Evolutionary conservation across 2,888 invertebrate genomes (phyloP).

Genomic region (Drosophila nigricruria): DNA sequence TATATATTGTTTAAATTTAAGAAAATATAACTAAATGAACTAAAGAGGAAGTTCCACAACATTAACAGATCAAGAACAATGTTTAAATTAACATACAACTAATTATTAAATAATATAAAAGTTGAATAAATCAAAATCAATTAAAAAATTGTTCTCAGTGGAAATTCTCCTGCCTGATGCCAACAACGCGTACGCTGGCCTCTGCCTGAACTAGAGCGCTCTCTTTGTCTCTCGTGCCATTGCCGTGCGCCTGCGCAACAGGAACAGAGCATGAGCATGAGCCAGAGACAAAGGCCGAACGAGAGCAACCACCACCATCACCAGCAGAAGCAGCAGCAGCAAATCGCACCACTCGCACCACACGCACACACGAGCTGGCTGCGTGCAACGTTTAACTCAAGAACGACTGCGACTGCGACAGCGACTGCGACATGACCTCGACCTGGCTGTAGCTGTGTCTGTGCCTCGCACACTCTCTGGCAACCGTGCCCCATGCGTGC

Average conservation of each 20-base stretch:
- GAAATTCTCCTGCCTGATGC: constrained; percentile 23
- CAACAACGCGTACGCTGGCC: constrained; percentile 41
- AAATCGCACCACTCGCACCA: constrained; percentile 21
- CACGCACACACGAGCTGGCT: constrained; percentile 63
- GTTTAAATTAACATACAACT: not conserved
- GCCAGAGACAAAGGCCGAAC: constrained; percentile 48
- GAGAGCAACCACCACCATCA: constrained; percentile 64
- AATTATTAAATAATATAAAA: too few relatives aligned
- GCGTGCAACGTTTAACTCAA: constrained; percentile 51
- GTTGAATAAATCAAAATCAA: too few relatives aligned
- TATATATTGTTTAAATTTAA: not conserved
- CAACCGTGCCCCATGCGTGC: constrained; percentile 78
- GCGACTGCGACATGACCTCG: constrained; percentile 70
- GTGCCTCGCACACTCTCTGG: constrained; percentile 65
- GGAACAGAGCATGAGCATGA: constrained; percentile 34
- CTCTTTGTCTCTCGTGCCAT: constrained; percentile 63
- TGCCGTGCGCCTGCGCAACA: constrained; percentile 70
- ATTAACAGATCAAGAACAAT: not conserved
- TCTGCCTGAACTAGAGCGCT: constrained; percentile 24
- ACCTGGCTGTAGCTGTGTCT: constrained; percentile 55
- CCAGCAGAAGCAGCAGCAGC: constrained; percentile 24
- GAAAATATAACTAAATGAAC: not conserved
- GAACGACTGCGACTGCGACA: constrained; percentile 16
- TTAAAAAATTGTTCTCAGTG: constrained; percentile 31
- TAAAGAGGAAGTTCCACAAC: too few relatives aligned